Conservation (phyloP, 2,797 vertebrate species). For the Thamnophis elegans region DNA sequence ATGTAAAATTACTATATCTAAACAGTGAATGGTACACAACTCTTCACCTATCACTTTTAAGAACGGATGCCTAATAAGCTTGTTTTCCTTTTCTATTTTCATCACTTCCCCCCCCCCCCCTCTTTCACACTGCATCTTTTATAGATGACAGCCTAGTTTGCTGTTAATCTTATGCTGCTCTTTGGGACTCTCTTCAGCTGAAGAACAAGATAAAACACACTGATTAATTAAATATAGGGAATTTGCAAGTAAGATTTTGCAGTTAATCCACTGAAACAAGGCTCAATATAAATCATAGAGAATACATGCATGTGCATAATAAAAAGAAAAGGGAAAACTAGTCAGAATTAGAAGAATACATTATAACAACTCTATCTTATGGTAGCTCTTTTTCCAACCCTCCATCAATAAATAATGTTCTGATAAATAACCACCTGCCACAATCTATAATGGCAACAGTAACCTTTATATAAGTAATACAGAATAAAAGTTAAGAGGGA, state of each 20-base stretch:
- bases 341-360: neutral
- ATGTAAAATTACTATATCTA: conserved; percentile 46
- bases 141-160: neutral
- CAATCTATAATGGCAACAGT: neutral
- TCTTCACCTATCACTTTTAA: conserved; percentile 39
- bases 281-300: neutral
- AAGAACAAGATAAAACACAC: neutral
- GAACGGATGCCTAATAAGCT: neutral
- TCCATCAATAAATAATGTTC: neutral
- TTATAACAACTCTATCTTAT: neutral
- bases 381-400: neutral
- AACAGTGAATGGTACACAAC: conserved; percentile 24
- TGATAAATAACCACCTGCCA: neutral
- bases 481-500: neutral
- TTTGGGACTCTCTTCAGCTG: neutral
- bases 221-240: neutral
- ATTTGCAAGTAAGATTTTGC: conserved; percentile 18
- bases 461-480: neutral
- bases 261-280: neutral
- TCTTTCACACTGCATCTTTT: neutral
- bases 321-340: neutral
- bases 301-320: fast-evolving
- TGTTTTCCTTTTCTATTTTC: neutral
- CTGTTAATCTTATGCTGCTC: neutral
- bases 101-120: neutral